Conservation (phyloP, 2,888 invertebrate genomes). For the Drosophila phalerata region DNA sequence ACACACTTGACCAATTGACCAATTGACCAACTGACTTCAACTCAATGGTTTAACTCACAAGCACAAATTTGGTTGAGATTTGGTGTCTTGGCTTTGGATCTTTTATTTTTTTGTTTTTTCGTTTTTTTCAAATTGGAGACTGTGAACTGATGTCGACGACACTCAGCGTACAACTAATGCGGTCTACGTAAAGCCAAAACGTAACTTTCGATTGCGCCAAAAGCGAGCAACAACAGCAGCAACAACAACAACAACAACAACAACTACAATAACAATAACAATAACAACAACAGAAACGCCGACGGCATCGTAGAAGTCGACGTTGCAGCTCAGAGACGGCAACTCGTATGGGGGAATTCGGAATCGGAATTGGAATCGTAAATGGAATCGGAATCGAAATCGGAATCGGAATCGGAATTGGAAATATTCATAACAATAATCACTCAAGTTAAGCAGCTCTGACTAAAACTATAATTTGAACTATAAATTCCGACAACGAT, state of each 20-base stretch:
- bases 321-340: slow-evolving; percentile 18
- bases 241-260: slow-evolving; percentile 1
- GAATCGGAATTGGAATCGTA: slow-evolving; percentile 15
- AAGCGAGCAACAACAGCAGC: slow-evolving; percentile 44
- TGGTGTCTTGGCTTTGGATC: neutral
- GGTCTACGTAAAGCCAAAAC: slow-evolving; percentile 73
- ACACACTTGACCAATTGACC: slow-evolving; percentile 19
- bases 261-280: neutral
- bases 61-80: slow-evolving; percentile 8
- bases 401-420: slow-evolving; percentile 3
- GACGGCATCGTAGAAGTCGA: slow-evolving; percentile 16
- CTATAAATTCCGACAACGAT: neutral
- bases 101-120: too few relatives aligned
- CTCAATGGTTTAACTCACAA: slow-evolving; percentile 15
- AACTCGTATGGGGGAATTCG: slow-evolving; percentile 13
- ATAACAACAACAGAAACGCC: neutral
- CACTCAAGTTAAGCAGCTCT: slow-evolving; percentile 21
- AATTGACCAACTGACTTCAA: slow-evolving; percentile 2
- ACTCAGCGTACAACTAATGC: slow-evolving; percentile 72
- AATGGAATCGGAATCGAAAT: slow-evolving; percentile 6
- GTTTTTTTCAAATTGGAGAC: slow-evolving; percentile 11
- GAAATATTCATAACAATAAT: neutral
- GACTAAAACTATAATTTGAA: too few relatives aligned
- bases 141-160: slow-evolving; percentile 71
- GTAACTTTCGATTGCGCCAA: slow-evolving; percentile 80